Base-by-base conservation (phyloP, 1,140 invertebrate genomes). In the Hesperophylax magnus region DNA sequence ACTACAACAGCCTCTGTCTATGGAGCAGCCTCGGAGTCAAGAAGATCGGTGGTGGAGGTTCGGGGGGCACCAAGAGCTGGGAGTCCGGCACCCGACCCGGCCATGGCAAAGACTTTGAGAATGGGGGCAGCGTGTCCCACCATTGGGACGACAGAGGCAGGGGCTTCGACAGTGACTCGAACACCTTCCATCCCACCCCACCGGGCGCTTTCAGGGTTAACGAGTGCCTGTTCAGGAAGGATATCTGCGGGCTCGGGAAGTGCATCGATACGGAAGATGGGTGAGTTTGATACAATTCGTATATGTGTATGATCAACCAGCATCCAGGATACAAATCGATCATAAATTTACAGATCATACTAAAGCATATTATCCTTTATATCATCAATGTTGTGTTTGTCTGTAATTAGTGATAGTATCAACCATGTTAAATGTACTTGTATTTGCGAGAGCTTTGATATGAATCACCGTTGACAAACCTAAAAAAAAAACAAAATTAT, bases 191-290 rank as follows among this genome's bases (percentile, higher is more conserved):
- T 15, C 81, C 74, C 71, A 78, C 63, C 17, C 54, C 15, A 1
- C 79, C 63, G 56, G 85, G 78, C 84, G 88, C 84, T 88, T 88
- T 79, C 88, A 87, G 87, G 89, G 87, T 96, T 77, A 93, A 96
- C 87, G 95, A 96, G 87, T 96, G 95, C 85, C 92, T 92, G 83
- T 86, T 96, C 60, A 86, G 94, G 71, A 92, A 92, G 14, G 93
- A 93, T 80, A 94, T 97, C 80, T 97, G 96, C 85, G 94, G 93
- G 1, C 91, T 95, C 76, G 96, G 96, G 0, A 90, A 92, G 76
- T 97, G 96, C 86, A 91, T 95, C 54, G 95, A 96, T 85, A 95
- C 93, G 20, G 88, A 91, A 18, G 92, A 94, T 39, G 95, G 94
- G 81, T 97, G 93, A 88, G 91, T 78, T 47, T 18, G 2, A 22